Evolutionary conservation across 2,797 vertebrate species (phyloP).

Genomic region (Potorous gilbertii): DNA sequence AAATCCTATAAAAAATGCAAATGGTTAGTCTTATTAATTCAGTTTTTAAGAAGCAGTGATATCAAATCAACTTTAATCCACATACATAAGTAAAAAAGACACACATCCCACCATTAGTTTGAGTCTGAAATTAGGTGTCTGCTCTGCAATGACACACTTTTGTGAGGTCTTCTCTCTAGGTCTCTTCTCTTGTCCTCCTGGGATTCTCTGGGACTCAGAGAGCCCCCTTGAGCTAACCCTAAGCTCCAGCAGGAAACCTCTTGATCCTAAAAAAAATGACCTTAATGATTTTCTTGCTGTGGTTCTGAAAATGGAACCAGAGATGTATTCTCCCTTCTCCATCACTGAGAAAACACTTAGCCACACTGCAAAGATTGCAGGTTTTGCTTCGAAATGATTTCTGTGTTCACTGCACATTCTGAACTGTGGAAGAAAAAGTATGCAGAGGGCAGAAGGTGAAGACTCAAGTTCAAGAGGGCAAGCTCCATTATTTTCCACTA

Average conservation of each 20-base stretch:
- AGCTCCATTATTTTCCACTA: neutral
- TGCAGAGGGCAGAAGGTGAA: neutral
- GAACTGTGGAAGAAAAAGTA: neutral
- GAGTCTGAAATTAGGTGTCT: neutral
- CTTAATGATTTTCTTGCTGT: constrained; percentile 32
- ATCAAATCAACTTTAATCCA: neutral
- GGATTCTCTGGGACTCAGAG: constrained; percentile 1
- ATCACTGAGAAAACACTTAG: neutral
- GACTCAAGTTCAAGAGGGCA: neutral
- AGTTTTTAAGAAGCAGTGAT: constrained; percentile 36
- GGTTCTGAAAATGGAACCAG: constrained; percentile 14
- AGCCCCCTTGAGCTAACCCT: neutral
- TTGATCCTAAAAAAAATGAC: neutral
- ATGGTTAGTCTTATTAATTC: constrained; percentile 60
- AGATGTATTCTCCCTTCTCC: neutral
- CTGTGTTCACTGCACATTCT: constrained; percentile 1
- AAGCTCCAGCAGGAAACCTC: constrained; percentile 50
- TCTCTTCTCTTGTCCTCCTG: constrained; percentile 27
- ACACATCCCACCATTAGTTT: neutral
- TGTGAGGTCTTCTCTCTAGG: constrained; percentile 10
- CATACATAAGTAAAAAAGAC: constrained; percentile 3
- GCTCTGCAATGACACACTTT: neutral
- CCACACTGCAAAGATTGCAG: neutral
- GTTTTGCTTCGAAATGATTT: constrained; percentile 30
- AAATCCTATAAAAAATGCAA: constrained; percentile 70